A percentile compares a stretch with the other conserved stretches of the same genome.
These are phyloP conservation scores for Embidobia sp. DNA, from an alignment of 2,888 invertebrate genomes.

Conservation along the genomic window DNA sequence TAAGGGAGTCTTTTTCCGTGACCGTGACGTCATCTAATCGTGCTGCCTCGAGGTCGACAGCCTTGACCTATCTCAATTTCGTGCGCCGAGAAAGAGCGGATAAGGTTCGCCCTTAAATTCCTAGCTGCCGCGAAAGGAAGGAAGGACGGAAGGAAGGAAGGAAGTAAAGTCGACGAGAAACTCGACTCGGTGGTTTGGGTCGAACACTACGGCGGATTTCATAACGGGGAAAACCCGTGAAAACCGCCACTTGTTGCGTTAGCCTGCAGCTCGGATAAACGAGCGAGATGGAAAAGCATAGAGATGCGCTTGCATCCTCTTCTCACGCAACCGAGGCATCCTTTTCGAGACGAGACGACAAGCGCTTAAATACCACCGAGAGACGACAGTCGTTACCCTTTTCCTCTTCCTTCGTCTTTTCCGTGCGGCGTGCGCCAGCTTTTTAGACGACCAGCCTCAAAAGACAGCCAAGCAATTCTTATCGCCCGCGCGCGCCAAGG, in stretches of 20 bases:
- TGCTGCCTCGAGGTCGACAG: conserved; percentile 67
- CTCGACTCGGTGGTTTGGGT: conserved; percentile 55
- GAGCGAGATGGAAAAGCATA: conserved; percentile 31
- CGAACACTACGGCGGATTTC: conserved; percentile 73
- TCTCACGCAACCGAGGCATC: conserved; percentile 38
- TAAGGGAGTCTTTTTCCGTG: conserved; percentile 50
- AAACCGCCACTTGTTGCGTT: conserved; percentile 81
- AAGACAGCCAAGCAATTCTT: conserved; percentile 44
- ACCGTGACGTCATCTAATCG: conserved; percentile 50
- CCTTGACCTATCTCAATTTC: conserved; percentile 75
- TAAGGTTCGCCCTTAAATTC: conserved; percentile 75
- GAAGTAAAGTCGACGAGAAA: conserved; percentile 69
- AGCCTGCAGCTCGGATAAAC: conserved; percentile 67
- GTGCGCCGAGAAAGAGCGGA: conserved; percentile 41
- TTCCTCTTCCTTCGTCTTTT: conserved; percentile 60
- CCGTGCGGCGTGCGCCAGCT: conserved; percentile 27
- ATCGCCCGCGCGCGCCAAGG: conserved; percentile 15
- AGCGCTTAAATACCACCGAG: conserved; percentile 55
- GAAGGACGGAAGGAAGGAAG: conserved; percentile 59
- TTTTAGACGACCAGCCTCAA: conserved; percentile 40
- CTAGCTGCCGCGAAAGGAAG: conserved; percentile 69
- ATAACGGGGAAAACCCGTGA: conserved; percentile 81
- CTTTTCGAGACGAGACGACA: conserved; percentile 40
- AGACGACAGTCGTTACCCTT: conserved; percentile 63
- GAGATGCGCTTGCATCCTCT: conserved; percentile 37